Conservation (phyloP, 2,888 invertebrate genomes). For the Eupithecia dodoneata region DNA sequence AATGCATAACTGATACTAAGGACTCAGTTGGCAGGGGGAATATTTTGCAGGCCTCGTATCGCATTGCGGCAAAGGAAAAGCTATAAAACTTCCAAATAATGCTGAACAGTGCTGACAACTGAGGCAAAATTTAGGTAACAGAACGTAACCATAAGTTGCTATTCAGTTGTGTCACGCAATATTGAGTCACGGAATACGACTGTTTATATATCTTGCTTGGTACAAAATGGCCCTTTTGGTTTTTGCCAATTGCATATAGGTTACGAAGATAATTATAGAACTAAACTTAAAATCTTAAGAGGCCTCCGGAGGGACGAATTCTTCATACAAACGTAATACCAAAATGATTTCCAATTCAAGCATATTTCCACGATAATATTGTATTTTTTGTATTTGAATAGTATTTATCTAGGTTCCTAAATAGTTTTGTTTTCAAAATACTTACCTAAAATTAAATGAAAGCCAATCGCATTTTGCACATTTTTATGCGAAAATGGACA, state of each 20-base stretch:
- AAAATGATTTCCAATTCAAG: too few species aligned
- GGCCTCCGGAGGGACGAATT: too few species aligned
- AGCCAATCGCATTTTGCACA: too few species aligned
- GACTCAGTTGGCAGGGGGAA: not conserved
- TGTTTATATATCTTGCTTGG: conserved; percentile 22
- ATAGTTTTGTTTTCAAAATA: too few species aligned
- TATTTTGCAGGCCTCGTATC: not conserved
- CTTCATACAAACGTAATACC: too few species aligned
- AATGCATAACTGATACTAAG: not conserved
- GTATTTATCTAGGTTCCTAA: too few species aligned
- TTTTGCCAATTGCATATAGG: not conserved
- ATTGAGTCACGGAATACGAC: conserved; percentile 27
- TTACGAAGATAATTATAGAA: not conserved
- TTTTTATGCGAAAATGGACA: too few species aligned
- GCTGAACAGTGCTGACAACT: conserved; percentile 3
- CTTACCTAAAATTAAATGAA: too few species aligned
- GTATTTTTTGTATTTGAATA: too few species aligned
- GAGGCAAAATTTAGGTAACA: not conserved
- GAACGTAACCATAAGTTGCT: conserved; percentile 24
- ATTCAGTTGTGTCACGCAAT: conserved; percentile 29
- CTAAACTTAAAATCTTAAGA: too few species aligned
- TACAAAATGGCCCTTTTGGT: conserved; percentile 19
- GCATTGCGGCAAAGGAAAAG: not conserved
- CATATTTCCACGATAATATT: too few species aligned
- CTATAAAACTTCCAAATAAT: not conserved